Percentiles rank a stretch among this genome's conserved stretches.
These are phyloP conservation scores for Vanacampus margaritifer DNA, from an alignment of 2,113 vertebrate genomes.

Conservation along the genomic window DNA sequence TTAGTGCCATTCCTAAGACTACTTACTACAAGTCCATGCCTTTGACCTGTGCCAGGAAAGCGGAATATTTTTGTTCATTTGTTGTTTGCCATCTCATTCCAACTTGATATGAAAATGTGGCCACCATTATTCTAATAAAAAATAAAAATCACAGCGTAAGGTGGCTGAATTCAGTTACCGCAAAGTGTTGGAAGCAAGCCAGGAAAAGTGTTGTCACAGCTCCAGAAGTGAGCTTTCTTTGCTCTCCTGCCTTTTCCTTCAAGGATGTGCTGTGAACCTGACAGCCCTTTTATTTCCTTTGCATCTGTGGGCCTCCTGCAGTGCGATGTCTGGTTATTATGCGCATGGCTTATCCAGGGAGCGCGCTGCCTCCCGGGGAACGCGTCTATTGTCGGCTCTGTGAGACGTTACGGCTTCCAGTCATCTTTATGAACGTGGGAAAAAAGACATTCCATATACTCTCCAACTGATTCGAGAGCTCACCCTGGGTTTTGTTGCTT, in stretches of 20 bases:
- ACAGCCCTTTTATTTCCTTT: conserved; percentile 15
- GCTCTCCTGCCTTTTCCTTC: conserved; percentile 24
- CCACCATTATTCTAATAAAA: conserved; percentile 19
- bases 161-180: conserved; percentile 15
- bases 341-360: conserved; percentile 63
- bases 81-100: conserved; percentile 36
- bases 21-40: conserved; percentile 55
- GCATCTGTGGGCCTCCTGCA: conserved; percentile 33
- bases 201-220: background rate
- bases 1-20: conserved; percentile 58
- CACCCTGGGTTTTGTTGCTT: conserved; percentile 32
- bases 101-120: conserved; percentile 20
- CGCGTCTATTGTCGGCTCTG: conserved; percentile 19
- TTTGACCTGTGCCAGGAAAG: conserved; percentile 64
- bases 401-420: conserved; percentile 40
- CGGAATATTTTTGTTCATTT: conserved; percentile 45
- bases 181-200: conserved; percentile 33
- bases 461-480: conserved; percentile 22
- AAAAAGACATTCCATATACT: conserved; percentile 39
- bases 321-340: conserved; percentile 46
- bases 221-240: conserved; percentile 1
- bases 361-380: conserved; percentile 22
- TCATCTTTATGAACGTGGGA: conserved; percentile 25
- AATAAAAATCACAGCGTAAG: background rate
- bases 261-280: conserved; percentile 2